Percentiles rank a stretch among this genome's conserved stretches.
Conservation (phyloP, 2,888 invertebrate genomes). For the Metellina segmentata region DNA sequence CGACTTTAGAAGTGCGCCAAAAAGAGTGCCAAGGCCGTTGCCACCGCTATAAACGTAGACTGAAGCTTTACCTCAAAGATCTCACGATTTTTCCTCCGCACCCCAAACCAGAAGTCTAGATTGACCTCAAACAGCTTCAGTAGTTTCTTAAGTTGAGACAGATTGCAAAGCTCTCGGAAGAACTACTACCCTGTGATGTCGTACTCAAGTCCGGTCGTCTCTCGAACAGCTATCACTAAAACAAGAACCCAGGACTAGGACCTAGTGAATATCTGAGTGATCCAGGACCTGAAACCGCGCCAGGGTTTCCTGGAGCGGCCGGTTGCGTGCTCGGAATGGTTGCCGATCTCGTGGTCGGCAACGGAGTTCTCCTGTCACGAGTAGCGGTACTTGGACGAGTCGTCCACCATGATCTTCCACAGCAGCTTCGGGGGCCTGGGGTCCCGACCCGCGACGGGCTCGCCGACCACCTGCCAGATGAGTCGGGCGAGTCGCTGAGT, state of each 20-base stretch:
- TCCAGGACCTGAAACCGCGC: slow-evolving; percentile 4
- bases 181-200: too few species aligned
- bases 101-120: too few species aligned
- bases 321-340: background rate
- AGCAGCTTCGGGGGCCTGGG: slow-evolving; percentile 75
- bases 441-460: slow-evolving; percentile 70
- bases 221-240: background rate
- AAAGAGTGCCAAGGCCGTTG: too few species aligned
- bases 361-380: slow-evolving; percentile 61
- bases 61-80: too few species aligned
- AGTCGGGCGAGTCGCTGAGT: slow-evolving; percentile 74
- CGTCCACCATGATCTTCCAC: slow-evolving; percentile 76
- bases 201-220: too few species aligned
- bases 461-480: slow-evolving; percentile 77
- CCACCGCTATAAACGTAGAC: too few species aligned
- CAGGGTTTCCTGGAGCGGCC: background rate
- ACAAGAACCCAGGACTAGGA: background rate
- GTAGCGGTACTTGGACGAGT: slow-evolving; percentile 65
- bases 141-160: too few species aligned
- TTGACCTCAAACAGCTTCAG: too few species aligned
- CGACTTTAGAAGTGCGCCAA: too few species aligned
- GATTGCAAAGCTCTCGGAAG: too few species aligned
- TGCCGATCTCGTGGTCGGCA: background rate
- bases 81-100: background rate
- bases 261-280: background rate